phyloP scores from a whole-genome alignment of 2,888 invertebrate genomes.

The Synanthedon vespiformis region DNA sequence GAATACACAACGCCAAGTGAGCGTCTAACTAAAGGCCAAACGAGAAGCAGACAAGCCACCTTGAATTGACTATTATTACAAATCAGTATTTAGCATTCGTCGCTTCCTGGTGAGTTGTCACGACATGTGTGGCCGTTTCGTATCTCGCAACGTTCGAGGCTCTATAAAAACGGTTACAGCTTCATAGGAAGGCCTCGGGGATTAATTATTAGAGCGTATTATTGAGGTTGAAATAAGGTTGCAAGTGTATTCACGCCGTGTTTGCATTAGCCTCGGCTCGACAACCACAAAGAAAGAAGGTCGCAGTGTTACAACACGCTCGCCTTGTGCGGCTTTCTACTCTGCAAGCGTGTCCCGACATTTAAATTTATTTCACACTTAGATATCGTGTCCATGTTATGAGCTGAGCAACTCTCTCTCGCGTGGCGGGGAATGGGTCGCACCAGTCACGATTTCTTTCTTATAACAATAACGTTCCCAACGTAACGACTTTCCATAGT shows the following conservation, averaged over 20 bases:
- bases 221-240: constrained; percentile 52
- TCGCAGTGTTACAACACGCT: constrained; percentile 61
- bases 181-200: constrained; percentile 36
- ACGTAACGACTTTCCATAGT: constrained; percentile 40
- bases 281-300: constrained; percentile 57
- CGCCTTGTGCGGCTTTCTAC: constrained; percentile 68
- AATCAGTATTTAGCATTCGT: constrained; percentile 61
- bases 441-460: constrained; percentile 58
- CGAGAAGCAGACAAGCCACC: constrained; percentile 48
- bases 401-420: constrained; percentile 51
- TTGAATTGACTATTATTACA: constrained; percentile 63
- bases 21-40: constrained; percentile 46
- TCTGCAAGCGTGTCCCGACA: constrained; percentile 62
- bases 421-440: constrained; percentile 51
- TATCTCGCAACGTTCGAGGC: constrained; percentile 28
- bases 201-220: constrained; percentile 50
- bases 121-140: constrained; percentile 36
- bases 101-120: constrained; percentile 56
- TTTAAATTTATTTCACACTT: constrained; percentile 64
- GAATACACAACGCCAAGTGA: constrained; percentile 42
- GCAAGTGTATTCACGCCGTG: constrained; percentile 34
- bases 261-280: constrained; percentile 58
- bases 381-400: constrained; percentile 43
- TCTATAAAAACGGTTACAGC: constrained; percentile 24
- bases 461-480: constrained; percentile 33